A percentile compares a stretch with the other conserved stretches of the same genome.
Conservation (phyloP, 2,113 vertebrate species). For the Dunckerocampus dactyliophorus region DNA sequence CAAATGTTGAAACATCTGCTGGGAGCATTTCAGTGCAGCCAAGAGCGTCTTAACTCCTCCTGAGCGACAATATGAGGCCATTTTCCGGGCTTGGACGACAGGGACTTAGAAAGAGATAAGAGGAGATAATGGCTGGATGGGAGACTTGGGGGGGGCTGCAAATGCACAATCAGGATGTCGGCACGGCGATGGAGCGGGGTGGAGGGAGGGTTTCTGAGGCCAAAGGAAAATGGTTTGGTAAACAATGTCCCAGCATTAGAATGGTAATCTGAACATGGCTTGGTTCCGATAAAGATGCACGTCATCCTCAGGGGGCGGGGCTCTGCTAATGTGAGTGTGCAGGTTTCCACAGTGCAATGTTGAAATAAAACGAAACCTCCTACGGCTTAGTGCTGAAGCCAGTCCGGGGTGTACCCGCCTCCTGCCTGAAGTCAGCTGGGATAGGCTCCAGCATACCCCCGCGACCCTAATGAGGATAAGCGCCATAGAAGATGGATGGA, state of each 20-base stretch:
- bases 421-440: no score
- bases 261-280: conserved; percentile 61
- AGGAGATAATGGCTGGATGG: conserved; percentile 70
- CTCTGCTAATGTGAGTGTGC: neutral
- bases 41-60: conserved; percentile 70
- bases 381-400: no score
- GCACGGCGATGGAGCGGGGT: conserved; percentile 26
- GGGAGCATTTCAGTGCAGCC: conserved; percentile 54
- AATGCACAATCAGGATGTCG: conserved; percentile 57
- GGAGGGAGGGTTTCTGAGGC: conserved; percentile 32
- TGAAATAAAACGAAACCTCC: no score
- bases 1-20: conserved; percentile 69
- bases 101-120: conserved; percentile 72
- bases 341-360: neutral
- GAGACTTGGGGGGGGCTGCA: conserved; percentile 52
- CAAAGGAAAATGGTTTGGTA: conserved; percentile 57
- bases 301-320: conserved; percentile 41
- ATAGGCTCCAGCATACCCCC: no score
- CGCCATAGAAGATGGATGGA: no score
- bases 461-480: no score
- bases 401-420: no score
- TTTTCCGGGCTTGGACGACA: conserved; percentile 51
- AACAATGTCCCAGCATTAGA: conserved; percentile 61
- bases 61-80: conserved; percentile 60
- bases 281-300: conserved; percentile 64